These are phyloP conservation scores for Allophyes oxyacanthae DNA, from an alignment of 2,888 invertebrate species.

Conservation along the genomic window DNA sequence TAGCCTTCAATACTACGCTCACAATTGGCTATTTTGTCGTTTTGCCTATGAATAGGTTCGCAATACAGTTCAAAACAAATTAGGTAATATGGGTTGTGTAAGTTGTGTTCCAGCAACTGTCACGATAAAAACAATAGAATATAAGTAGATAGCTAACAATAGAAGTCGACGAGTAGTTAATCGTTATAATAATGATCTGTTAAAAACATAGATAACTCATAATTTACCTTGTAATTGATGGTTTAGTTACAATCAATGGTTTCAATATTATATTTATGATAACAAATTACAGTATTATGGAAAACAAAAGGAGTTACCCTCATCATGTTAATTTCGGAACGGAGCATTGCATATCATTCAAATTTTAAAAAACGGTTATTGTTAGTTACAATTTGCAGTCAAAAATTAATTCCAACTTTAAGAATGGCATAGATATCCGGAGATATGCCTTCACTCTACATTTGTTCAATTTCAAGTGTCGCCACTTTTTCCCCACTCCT, in stretches of 20 bases:
- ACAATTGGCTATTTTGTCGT: constrained; percentile 8
- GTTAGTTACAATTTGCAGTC: too few relatives aligned
- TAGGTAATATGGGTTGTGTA: too few relatives aligned
- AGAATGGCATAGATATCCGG: too few relatives aligned
- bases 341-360: too few relatives aligned
- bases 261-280: too few relatives aligned
- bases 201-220: constrained; percentile 4
- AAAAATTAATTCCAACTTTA: too few relatives aligned
- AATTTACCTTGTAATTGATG: not conserved
- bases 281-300: not conserved
- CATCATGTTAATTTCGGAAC: too few relatives aligned
- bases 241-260: too few relatives aligned
- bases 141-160: constrained; percentile 19
- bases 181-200: constrained; percentile 3
- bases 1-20: not conserved
- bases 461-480: too few relatives aligned
- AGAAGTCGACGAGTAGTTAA: constrained; percentile 4
- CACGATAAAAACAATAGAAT: constrained; percentile 31
- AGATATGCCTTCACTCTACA: too few relatives aligned
- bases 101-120: constrained; percentile 6
- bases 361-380: too few relatives aligned
- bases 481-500: too few relatives aligned
- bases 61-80: constrained; percentile 29
- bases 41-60: constrained; percentile 2
- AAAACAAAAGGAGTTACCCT: not conserved